These are phyloP conservation scores for Mimachlamys varia DNA, from an alignment of 2,888 invertebrate genomes.

Conservation along the genomic window DNA sequence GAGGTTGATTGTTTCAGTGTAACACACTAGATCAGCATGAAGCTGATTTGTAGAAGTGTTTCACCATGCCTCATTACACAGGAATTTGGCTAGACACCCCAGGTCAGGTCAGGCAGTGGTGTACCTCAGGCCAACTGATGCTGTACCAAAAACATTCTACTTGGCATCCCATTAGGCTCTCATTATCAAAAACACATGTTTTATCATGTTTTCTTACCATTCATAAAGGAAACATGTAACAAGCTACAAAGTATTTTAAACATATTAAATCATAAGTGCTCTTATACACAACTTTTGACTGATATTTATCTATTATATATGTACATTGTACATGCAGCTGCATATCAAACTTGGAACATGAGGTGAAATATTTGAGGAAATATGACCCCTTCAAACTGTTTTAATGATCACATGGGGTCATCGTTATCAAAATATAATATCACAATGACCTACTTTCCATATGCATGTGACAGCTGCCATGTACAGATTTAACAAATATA, in stretches of 20 bases:
- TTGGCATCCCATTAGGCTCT: neutral
- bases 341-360: no score
- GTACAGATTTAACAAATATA: no score
- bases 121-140: neutral
- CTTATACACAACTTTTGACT: no score
- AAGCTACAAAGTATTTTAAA: neutral
- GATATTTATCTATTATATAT: no score
- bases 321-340: no score
- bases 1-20: neutral
- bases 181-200: slow-evolving; percentile 21
- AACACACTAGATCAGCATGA: no score
- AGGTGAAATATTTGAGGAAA: no score
- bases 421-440: no score
- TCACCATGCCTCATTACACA: neutral
- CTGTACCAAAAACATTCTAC: neutral
- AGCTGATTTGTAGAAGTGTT: slow-evolving; percentile 11
- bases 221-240: neutral
- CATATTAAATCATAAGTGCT: neutral
- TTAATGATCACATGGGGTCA: no score
- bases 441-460: no score
- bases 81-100: slow-evolving; percentile 1
- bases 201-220: neutral
- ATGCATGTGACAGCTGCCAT: no score
- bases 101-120: neutral
- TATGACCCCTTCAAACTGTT: no score